These are phyloP conservation scores for Micrasema longulum DNA, from an alignment of 1,140 invertebrate species.

Conservation along the genomic window DNA sequence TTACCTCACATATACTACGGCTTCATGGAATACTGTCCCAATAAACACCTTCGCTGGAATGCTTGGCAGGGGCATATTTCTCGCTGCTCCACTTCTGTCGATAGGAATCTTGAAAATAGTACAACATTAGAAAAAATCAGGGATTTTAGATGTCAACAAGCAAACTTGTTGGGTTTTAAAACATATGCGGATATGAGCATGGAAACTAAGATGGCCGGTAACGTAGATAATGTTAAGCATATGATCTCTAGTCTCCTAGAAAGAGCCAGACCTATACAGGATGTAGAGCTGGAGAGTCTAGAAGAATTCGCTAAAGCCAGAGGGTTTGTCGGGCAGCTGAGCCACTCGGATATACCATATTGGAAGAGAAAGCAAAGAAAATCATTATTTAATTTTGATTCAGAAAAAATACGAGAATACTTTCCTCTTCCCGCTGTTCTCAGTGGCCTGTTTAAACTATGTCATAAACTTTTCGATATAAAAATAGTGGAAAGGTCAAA, in stretches of 20 bases:
- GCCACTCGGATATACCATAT: conserved; percentile 89
- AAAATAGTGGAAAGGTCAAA: conserved; percentile 78
- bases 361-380: conserved; percentile 82
- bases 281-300: conserved; percentile 79
- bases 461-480: conserved; percentile 85
- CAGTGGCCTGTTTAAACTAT: conserved; percentile 79
- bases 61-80: conserved; percentile 82
- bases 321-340: conserved; percentile 77
- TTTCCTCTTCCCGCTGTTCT: conserved; percentile 87
- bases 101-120: conserved; percentile 78
- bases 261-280: conserved; percentile 78
- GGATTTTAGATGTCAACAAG: conserved; percentile 74
- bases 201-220: conserved; percentile 94
- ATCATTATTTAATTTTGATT: conserved; percentile 75
- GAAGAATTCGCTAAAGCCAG: conserved; percentile 80
- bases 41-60: conserved; percentile 81
- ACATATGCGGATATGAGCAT: conserved; percentile 88
- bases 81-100: conserved; percentile 75
- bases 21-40: conserved; percentile 87
- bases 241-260: conserved; percentile 78
- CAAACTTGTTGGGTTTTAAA: conserved; percentile 82
- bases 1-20: conserved; percentile 77
- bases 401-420: conserved; percentile 80
- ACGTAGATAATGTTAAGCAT: conserved; percentile 80
- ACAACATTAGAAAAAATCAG: conserved; percentile 83